Evolutionary conservation across 1,140 invertebrate genomes (phyloP).

Genomic region (Sycophila sp.): DNA sequence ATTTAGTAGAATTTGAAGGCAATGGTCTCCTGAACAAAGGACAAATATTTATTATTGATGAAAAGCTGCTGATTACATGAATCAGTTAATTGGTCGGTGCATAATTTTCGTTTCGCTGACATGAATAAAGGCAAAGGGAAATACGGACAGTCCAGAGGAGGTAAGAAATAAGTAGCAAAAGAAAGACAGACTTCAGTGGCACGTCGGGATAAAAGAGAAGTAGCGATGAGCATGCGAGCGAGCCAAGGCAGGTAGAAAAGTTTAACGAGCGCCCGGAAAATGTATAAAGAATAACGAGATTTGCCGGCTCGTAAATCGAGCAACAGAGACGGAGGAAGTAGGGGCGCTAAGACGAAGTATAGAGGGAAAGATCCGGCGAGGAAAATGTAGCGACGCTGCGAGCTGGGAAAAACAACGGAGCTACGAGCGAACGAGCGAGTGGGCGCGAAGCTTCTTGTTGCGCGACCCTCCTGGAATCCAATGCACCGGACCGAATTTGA

Average conservation of each 20-base stretch:
- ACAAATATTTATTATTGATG: no score
- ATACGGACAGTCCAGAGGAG: not conserved
- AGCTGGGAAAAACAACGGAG: not conserved
- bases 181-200: not conserved
- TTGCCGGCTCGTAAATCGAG: not conserved
- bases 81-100: no score
- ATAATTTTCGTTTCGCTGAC: no score
- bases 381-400: not conserved
- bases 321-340: not conserved
- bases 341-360: not conserved
- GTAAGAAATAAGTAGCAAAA: not conserved
- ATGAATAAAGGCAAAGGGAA: no score
- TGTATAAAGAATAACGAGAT: constrained; percentile 12
- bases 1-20: no score
- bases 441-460: not conserved
- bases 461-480: not conserved
- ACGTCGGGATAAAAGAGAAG: not conserved
- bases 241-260: not conserved
- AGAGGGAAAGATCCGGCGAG: not conserved
- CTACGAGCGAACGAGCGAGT: not conserved
- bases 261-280: not conserved
- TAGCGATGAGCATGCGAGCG: not conserved
- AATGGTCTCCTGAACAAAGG: no score
- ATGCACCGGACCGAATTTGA: not conserved
- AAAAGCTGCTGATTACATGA: no score